Evolutionary conservation across 1,140 invertebrate species (phyloP), one percentile per base, ranked within the genome.

Genomic region (Panagrolaimus sp.): DNA sequence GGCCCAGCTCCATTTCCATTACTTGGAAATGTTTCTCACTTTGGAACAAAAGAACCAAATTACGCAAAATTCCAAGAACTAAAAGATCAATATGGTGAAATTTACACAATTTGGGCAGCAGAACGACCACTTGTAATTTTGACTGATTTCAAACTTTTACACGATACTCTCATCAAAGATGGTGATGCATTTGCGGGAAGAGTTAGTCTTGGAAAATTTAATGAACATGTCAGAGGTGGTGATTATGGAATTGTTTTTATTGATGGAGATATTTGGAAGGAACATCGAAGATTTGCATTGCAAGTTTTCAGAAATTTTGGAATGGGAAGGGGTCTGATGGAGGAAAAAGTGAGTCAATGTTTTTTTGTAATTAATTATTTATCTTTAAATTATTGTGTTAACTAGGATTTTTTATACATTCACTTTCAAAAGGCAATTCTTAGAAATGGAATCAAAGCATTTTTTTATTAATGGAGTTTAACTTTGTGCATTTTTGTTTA

Each of bases 281-380:
- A 69, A 27, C 72, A 74, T 9, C 67, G 72, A 16, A 57, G 48
- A 61, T 73, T 73, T 67, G 44, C 64, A 31, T n/a, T 73, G 23
- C 38, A 71, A 48, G 51, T 63, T 20, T 65, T 73, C n/a, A 42
- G 61, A 27, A 43, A 68, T n/a, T 73, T 73, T 31, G 72, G 72
- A 23, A 47, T 73, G n/a, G 72, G 72, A 16, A 72, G 27, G 20
- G 65, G 63, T 47, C 42, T 74, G 9, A 73, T 73, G 72, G 64
- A 73, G 62, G 67, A 74, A 38, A 66, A 74, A 31, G 71, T 72
- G 14, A 3, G 66, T n/a, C n/a, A 16, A 42, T 5, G 4, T 16
- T 14, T 31, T 38, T 1, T n/a, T 65, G 11, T 38, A n/a, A n/a
- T n/a, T n/a, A n/a, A n/a, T n/a, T n/a, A n/a, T 38, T 38, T 38